Percentiles rank a stretch among this genome's conserved stretches.
phyloP scores from a whole-genome alignment of 2,797 vertebrate genomes.

The Todus mexicanus region DNA sequence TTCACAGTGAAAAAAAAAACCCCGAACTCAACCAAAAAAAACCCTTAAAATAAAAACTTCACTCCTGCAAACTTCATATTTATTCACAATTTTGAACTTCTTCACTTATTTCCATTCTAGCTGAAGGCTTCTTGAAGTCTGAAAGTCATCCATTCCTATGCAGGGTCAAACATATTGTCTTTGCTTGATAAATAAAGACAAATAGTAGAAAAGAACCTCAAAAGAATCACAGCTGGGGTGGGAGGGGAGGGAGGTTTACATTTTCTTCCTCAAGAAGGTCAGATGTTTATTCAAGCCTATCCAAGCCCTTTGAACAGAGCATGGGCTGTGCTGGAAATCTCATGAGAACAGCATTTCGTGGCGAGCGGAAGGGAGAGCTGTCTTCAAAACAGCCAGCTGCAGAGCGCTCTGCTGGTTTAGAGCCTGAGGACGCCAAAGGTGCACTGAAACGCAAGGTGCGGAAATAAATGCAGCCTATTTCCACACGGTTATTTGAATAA shows the following conservation, averaged over 20 bases:
- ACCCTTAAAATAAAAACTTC: neutral
- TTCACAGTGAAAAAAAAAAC: neutral
- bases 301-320: constrained; percentile 16
- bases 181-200: constrained; percentile 36
- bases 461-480: neutral
- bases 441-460: neutral
- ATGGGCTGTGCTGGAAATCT: constrained; percentile 14
- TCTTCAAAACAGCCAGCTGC: neutral
- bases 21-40: no score
- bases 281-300: constrained; percentile 46
- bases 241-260: neutral
- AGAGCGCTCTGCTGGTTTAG: neutral
- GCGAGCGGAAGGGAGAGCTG: neutral
- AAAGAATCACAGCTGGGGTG: neutral
- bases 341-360: neutral
- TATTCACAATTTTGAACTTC: neutral
- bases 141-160: neutral
- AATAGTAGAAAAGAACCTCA: constrained; percentile 7
- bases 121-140: neutral
- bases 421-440: neutral
- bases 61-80: neutral
- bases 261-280: constrained; percentile 10
- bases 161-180: neutral
- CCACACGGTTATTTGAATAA: neutral
- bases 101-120: neutral